Conservation (phyloP, 2,797 vertebrate genomes). For the Epinephelus awoara region DNA sequence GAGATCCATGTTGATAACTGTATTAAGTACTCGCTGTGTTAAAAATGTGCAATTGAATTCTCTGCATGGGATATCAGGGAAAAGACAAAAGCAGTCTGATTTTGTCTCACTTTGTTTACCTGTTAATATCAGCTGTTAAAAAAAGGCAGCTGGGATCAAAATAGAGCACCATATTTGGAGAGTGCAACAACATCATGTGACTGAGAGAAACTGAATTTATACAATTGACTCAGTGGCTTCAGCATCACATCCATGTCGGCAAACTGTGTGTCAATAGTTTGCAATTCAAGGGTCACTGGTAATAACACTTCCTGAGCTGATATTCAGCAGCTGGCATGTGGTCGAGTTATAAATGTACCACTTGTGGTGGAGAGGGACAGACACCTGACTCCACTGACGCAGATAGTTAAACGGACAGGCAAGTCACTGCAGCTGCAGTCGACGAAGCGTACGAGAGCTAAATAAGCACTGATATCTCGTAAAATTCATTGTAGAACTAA, state of each 20-base stretch:
- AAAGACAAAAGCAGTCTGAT: not conserved
- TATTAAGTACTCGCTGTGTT: not conserved
- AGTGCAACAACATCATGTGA: not conserved
- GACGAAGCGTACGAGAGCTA: constrained; percentile 45
- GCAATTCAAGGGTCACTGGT: constrained; percentile 28
- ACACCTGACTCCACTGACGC: constrained; percentile 76
- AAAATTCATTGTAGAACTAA: not conserved
- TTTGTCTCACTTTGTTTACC: constrained; percentile 4
- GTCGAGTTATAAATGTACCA: constrained; percentile 72
- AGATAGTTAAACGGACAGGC: constrained; percentile 48
- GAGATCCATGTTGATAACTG: not conserved
- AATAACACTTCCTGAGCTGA: constrained; percentile 37
- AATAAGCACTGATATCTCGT: constrained; percentile 38
- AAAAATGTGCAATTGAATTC: not conserved
- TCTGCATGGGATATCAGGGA: not conserved
- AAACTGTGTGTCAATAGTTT: constrained; percentile 26
- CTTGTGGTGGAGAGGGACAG: constrained; percentile 58
- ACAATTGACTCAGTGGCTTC: not conserved
- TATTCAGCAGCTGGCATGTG: constrained; percentile 71
- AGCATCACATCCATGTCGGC: not conserved
- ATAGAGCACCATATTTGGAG: not conserved
- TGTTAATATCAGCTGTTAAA: not conserved
- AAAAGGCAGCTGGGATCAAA: constrained; percentile 4
- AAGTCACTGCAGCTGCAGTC: constrained; percentile 40
- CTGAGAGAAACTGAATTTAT: not conserved